Percentiles rank a stretch among this genome's conserved stretches.
These are phyloP conservation scores for Sceloporus tristichus DNA, from an alignment of 2,113 vertebrate species.

Conservation along the genomic window DNA sequence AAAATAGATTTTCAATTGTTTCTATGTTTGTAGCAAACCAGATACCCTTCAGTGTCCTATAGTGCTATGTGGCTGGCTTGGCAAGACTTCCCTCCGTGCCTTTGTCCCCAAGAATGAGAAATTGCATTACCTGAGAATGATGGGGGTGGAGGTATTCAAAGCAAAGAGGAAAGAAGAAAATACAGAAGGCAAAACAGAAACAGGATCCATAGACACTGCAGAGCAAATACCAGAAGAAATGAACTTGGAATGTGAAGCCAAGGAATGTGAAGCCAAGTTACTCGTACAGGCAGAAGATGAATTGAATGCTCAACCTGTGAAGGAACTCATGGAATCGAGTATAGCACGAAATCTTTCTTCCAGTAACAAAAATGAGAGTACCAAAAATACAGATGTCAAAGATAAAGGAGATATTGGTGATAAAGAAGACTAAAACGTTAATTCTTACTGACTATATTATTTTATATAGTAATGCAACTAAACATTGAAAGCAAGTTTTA, in stretches of 20 bases:
- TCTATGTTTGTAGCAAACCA: conserved; percentile 77
- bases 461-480: conserved; percentile 37
- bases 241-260: conserved; percentile 21
- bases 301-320: conserved; percentile 49
- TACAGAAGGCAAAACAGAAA: neutral
- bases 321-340: conserved; percentile 52
- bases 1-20: conserved; percentile 24
- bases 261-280: conserved; percentile 23
- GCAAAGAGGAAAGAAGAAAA: conserved; percentile 78
- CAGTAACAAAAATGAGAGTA: conserved; percentile 41
- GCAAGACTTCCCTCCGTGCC: conserved; percentile 94
- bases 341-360: conserved; percentile 52
- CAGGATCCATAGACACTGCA: conserved; percentile 11
- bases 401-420: neutral
- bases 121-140: conserved; percentile 95
- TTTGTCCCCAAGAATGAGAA: conserved; percentile 96
- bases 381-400: conserved; percentile 47
- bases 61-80: conserved; percentile 96
- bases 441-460: conserved; percentile 44
- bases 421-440: conserved; percentile 49
- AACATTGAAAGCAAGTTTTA: conserved; percentile 32
- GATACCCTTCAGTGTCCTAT: conserved; percentile 90
- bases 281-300: conserved; percentile 58
- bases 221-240: conserved; percentile 52
- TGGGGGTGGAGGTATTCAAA: conserved; percentile 91